Conservation (phyloP, 1,140 invertebrate genomes). For the Euwallacea similis region DNA sequence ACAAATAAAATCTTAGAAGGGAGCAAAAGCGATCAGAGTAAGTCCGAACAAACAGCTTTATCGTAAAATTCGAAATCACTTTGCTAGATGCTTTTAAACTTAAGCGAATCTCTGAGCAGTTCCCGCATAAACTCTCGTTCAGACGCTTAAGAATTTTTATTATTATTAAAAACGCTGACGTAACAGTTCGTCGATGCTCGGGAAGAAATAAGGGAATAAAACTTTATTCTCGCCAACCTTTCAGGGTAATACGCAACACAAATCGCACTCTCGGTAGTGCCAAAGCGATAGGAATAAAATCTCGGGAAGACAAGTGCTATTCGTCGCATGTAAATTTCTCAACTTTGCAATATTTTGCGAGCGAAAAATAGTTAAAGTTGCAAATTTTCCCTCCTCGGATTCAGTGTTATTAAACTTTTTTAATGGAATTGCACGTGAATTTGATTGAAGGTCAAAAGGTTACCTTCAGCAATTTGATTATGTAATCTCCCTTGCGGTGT, state of each 20-base stretch:
- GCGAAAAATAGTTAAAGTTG: no score
- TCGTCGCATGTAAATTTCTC: no score
- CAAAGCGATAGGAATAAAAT: conserved; percentile 22
- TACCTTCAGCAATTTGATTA: no score
- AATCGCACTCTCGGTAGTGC: conserved; percentile 12
- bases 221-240: conserved; percentile 26
- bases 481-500: no score
- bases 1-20: background rate
- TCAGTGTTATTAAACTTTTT: no score
- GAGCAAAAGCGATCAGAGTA: background rate
- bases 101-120: conserved; percentile 20
- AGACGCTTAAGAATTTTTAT: conserved; percentile 34
- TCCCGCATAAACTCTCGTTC: conserved; percentile 22
- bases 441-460: no score
- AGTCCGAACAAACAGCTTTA: conserved; percentile 13
- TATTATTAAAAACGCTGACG: conserved; percentile 32
- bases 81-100: conserved; percentile 25
- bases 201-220: conserved; percentile 19
- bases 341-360: no score
- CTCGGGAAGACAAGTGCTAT: background rate
- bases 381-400: no score
- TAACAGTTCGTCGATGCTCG: conserved; percentile 8
- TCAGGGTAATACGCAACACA: conserved; percentile 25
- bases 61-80: conserved; percentile 29
- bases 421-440: no score